phyloP scores from a whole-genome alignment of 2,888 invertebrate species.

The Gonocerus acuteangulatus region DNA sequence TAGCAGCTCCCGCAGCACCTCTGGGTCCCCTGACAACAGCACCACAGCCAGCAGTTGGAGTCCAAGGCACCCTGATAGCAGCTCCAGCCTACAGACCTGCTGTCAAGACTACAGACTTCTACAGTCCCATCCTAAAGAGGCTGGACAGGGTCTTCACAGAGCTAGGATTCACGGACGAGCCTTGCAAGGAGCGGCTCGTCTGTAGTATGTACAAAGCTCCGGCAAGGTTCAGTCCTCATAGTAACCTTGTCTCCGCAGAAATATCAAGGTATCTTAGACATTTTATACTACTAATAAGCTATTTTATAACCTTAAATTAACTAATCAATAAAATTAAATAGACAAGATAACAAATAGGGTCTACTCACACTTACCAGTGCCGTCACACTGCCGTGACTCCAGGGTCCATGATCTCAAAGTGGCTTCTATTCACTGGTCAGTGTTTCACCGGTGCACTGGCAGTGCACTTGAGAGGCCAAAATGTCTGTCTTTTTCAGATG shows the following conservation, averaged over 20 bases:
- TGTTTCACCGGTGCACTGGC: no score
- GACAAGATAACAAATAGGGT: no score
- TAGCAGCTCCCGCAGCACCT: background rate
- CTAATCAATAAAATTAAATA: no score
- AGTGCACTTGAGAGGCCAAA: no score
- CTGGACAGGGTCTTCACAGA: conserved; percentile 66
- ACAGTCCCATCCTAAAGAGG: conserved; percentile 57
- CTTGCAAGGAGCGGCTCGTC: conserved; percentile 69
- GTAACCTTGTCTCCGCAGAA: conserved; percentile 77
- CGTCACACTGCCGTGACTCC: no score
- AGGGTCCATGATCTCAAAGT: no score
- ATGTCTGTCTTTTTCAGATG: no score
- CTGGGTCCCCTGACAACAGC: background rate
- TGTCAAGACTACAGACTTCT: background rate
- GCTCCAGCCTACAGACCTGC: background rate
- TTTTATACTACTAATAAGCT: no score
- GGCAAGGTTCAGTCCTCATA: conserved; percentile 70
- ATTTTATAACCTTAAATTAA: no score
- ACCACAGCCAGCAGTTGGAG: background rate
- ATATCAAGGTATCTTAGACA: conserved; percentile 79
- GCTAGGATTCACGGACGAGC: conserved; percentile 62
- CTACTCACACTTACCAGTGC: no score
- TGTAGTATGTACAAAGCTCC: conserved; percentile 82
- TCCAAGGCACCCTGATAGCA: background rate
- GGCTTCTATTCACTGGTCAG: no score